These are phyloP conservation scores for Aphelenchoides besseyi DNA, from an alignment of 1,140 invertebrate species.

Conservation along the genomic window DNA sequence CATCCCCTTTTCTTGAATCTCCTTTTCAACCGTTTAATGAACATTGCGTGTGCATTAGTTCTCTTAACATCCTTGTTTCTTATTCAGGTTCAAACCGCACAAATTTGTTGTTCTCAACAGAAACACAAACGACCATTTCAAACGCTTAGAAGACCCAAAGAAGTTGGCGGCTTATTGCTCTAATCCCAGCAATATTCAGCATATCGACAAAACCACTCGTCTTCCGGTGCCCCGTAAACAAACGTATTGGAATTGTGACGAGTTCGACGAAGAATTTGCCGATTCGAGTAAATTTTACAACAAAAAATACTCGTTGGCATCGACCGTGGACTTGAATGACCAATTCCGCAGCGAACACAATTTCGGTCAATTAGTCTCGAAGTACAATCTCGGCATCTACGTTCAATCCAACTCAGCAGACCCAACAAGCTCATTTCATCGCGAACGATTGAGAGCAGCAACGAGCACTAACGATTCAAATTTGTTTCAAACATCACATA, in stretches of 20 bases:
- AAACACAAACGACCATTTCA: no score
- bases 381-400: slow-evolving; percentile 30
- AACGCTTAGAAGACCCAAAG: not conserved
- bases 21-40: no score
- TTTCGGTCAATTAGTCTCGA: slow-evolving; percentile 28
- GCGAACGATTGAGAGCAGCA: not conserved
- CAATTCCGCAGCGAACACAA: not conserved
- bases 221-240: not conserved
- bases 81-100: no score
- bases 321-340: slow-evolving; percentile 28
- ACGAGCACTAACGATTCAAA: not conserved
- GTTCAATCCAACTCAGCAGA: not conserved
- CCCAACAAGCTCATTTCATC: not conserved
- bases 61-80: no score
- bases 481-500: slow-evolving; percentile 23
- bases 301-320: slow-evolving; percentile 31
- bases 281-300: not conserved
- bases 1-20: not conserved
- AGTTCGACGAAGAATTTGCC: slow-evolving; percentile 1
- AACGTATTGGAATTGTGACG: slow-evolving; percentile 7
- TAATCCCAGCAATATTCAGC: not conserved
- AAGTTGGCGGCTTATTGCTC: not conserved
- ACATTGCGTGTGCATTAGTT: no score
- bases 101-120: no score
- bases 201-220: not conserved